Conservation (phyloP, 2,113 vertebrate species). For the Ibidorhyncha struthersii region DNA sequence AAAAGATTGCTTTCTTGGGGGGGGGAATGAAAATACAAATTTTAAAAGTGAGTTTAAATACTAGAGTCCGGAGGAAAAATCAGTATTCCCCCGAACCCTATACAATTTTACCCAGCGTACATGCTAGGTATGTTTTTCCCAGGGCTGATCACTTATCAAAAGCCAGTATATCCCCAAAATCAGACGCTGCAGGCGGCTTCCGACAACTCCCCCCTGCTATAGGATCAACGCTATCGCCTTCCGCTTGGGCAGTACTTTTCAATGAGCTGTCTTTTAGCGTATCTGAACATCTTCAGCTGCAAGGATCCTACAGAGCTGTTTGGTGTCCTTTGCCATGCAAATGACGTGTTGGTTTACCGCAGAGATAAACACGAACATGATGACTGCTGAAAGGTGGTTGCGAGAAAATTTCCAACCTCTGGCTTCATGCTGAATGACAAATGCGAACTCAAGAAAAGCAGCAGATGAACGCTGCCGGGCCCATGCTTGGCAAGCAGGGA, state of each 20-base stretch:
- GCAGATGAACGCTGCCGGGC: not conserved
- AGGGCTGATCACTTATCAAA: not conserved
- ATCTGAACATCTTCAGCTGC: not conserved
- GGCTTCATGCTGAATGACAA: not conserved
- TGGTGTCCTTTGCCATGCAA: not conserved
- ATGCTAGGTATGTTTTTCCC: not conserved
- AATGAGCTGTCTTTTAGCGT: not conserved
- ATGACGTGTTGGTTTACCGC: not conserved
- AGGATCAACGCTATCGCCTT: not conserved
- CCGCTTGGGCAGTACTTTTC: not conserved
- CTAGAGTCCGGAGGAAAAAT: not conserved
- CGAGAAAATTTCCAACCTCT: not conserved
- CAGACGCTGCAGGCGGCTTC: not conserved
- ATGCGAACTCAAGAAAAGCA: not conserved
- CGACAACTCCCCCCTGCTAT: not conserved
- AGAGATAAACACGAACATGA: not conserved
- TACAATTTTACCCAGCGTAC: not conserved
- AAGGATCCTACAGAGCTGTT: not conserved
- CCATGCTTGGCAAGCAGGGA: not conserved
- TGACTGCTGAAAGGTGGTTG: not conserved
- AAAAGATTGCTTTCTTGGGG: not conserved
- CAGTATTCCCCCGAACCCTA: not conserved
- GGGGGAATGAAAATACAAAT: not conserved
- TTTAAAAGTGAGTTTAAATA: not conserved
- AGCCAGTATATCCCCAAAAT: not conserved